Conservation (phyloP, 92 coral and sea anemone genomes). For the Porites lobata region DNA sequence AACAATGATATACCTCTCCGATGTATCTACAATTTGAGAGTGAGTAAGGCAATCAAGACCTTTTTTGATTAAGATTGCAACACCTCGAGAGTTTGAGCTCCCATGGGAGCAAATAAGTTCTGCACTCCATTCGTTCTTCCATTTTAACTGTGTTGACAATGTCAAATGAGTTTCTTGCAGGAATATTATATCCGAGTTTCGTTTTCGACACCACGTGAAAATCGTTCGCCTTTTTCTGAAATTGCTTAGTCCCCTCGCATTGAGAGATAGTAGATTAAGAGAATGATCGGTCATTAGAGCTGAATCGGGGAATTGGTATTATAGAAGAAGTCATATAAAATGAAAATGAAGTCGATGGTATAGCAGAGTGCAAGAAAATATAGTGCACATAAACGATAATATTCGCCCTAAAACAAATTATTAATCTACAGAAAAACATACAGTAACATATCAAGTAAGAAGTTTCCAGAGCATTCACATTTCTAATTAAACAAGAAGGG, state of each 20-base stretch:
- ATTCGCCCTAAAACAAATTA: too few relatives aligned
- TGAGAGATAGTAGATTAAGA: constrained; percentile 6
- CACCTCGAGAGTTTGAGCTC: constrained; percentile 44
- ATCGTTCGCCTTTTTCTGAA: constrained; percentile 1
- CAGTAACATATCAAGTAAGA: too few relatives aligned
- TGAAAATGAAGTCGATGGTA: too few relatives aligned
- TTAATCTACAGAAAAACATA: too few relatives aligned
- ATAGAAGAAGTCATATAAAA: background rate
- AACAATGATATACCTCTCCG: constrained; percentile 12
- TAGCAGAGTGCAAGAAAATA: too few relatives aligned
- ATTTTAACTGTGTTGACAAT: constrained; percentile 5
- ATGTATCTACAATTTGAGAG: constrained; percentile 7
- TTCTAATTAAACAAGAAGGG: too few relatives aligned
- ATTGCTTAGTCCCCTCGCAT: background rate
- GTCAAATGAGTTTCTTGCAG: too few relatives aligned
- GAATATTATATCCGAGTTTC: too few relatives aligned
- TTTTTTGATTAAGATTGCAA: constrained; percentile 5
- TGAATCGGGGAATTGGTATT: constrained; percentile 19
- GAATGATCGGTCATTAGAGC: background rate
- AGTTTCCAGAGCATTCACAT: too few relatives aligned
- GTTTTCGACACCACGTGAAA: too few relatives aligned
- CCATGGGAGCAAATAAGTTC: background rate
- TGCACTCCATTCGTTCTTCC: too few relatives aligned
- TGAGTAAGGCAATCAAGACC: constrained; percentile 1
- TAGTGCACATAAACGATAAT: too few relatives aligned